Evolutionary conservation across 2,113 vertebrate species (phyloP).

Genomic region (Piprites chloris): DNA sequence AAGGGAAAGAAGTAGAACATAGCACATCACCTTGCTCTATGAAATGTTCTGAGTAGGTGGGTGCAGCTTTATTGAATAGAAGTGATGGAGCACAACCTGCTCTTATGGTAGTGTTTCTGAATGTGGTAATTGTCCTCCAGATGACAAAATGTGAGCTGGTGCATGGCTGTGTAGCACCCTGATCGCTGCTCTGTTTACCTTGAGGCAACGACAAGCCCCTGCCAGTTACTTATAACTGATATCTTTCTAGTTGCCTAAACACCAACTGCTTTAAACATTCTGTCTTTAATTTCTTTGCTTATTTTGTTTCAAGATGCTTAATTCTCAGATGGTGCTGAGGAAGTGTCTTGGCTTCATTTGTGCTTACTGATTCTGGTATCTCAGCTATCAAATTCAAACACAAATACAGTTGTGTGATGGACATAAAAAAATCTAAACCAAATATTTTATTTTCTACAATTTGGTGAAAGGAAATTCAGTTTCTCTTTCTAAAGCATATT

Average conservation of each 20-base stretch:
- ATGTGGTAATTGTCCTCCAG: background rate
- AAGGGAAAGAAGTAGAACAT: background rate
- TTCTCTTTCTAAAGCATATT: background rate
- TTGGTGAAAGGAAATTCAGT: background rate
- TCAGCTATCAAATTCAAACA: background rate
- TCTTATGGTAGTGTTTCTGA: background rate
- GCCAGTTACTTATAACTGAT: background rate
- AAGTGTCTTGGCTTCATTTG: background rate
- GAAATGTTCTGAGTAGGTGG: background rate
- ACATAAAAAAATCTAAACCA: background rate
- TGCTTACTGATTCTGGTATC: background rate
- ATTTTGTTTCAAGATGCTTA: background rate
- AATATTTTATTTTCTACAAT: background rate
- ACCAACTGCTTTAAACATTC: background rate
- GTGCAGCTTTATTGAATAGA: background rate
- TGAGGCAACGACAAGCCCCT: background rate
- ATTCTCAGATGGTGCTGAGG: background rate
- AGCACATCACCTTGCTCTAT: fast-evolving
- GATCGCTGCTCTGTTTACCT: background rate
- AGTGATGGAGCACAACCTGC: background rate
- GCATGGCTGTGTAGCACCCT: fast-evolving
- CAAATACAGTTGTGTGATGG: background rate
- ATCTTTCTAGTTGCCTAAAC: background rate
- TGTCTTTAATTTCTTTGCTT: background rate
- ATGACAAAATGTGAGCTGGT: background rate